Conservation (phyloP, 2,888 invertebrate genomes). For the Branchellion lobata region DNA sequence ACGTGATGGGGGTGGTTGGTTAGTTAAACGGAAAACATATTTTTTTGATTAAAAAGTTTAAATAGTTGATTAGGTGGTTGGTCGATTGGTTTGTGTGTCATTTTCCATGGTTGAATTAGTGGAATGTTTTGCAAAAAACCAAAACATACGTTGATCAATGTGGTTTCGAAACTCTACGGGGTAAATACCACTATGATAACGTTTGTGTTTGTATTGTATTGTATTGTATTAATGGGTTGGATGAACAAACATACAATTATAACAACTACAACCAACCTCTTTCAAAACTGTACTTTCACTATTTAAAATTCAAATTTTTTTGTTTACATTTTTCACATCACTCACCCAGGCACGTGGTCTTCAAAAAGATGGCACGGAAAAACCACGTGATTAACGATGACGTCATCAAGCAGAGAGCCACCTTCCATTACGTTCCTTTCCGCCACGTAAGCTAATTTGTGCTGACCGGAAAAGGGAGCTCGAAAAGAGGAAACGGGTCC, state of each 20-base stretch:
- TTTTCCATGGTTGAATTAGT: too few relatives aligned
- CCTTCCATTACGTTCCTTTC: slow-evolving; percentile 13
- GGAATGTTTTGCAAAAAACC: too few relatives aligned
- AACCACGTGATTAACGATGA: slow-evolving; percentile 2
- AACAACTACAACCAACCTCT: background rate
- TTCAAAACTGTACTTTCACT: background rate
- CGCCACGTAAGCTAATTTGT: slow-evolving; percentile 9
- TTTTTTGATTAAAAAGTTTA: too few relatives aligned
- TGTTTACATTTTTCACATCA: background rate
- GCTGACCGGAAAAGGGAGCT: slow-evolving; percentile 3
- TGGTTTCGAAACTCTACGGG: too few relatives aligned
- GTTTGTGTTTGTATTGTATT: background rate
- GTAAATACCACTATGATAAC: too few relatives aligned
- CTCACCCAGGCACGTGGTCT: background rate
- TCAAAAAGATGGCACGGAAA: slow-evolving; percentile 16
- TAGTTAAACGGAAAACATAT: too few relatives aligned
- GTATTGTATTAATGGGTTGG: too few relatives aligned
- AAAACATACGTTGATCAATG: too few relatives aligned
- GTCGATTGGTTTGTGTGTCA: too few relatives aligned
- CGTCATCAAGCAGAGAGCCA: background rate
- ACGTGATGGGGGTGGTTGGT: too few relatives aligned
- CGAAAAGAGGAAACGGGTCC: background rate
- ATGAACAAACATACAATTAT: too few relatives aligned
- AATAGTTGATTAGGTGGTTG: too few relatives aligned
- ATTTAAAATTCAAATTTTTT: background rate